phyloP scores from a whole-genome alignment of 2,888 invertebrate species.

The Tubulanus polymorphus region DNA sequence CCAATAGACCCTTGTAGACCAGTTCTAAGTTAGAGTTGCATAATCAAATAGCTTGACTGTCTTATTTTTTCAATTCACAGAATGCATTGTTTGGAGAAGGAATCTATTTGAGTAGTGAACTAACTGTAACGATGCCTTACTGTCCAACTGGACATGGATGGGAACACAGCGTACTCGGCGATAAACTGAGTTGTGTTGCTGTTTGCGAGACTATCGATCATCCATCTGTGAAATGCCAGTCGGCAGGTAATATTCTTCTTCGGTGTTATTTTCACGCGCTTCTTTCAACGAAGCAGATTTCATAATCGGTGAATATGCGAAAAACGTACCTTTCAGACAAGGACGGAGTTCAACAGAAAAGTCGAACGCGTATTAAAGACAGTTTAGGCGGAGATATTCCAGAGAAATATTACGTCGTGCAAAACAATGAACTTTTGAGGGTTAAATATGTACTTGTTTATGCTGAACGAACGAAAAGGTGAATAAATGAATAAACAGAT shows the following conservation, averaged over 20 bases:
- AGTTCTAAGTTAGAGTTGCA: too few species aligned
- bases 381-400: conserved; percentile 57
- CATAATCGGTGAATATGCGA: too few species aligned
- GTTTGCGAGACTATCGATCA: conserved; percentile 76
- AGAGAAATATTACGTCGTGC: conserved; percentile 70
- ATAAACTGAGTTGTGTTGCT: conserved; percentile 72
- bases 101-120: conserved; percentile 71
- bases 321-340: not conserved
- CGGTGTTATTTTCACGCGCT: not conserved
- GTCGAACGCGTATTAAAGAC: conserved; percentile 31
- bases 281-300: too few species aligned
- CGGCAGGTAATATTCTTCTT: not conserved
- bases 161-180: conserved; percentile 72
- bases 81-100: conserved; percentile 68
- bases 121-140: conserved; percentile 68
- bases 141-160: conserved; percentile 70
- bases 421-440: conserved; percentile 71
- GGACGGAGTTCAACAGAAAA: conserved; percentile 13
- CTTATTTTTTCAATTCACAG: conserved; percentile 49
- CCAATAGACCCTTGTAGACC: too few species aligned
- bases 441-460: conserved; percentile 74
- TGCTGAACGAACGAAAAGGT: conserved; percentile 23
- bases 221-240: conserved; percentile 56
- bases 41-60: conserved; percentile 8
- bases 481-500: too few species aligned